Percentiles rank a stretch among this genome's conserved stretches.
phyloP scores from a whole-genome alignment of 1,140 invertebrate genomes.

The Epicauta chinensis region DNA sequence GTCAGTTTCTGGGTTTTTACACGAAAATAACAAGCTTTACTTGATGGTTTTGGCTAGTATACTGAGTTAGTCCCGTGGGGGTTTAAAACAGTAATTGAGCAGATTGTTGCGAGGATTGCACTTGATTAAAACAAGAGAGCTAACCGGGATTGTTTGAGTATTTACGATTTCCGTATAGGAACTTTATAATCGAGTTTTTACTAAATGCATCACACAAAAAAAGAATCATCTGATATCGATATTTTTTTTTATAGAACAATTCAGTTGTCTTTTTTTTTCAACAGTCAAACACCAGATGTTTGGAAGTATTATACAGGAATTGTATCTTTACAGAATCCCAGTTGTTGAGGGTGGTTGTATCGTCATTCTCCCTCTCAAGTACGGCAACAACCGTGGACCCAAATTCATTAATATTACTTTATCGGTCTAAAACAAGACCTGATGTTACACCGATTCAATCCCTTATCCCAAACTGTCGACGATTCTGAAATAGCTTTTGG shows the following conservation, averaged over 20 bases:
- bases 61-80: slow-evolving; percentile 10
- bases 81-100: slow-evolving; percentile 29
- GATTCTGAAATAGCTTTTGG: too few species aligned
- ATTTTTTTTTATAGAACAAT: too few species aligned
- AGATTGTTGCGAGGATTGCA: slow-evolving; percentile 30
- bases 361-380: slow-evolving; percentile 3
- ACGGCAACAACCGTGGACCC: slow-evolving; percentile 9
- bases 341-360: neutral
- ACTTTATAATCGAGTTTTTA: too few species aligned
- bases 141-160: slow-evolving; percentile 2
- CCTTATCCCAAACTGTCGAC: too few species aligned
- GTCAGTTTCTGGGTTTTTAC: slow-evolving; percentile 4
- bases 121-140: slow-evolving; percentile 31
- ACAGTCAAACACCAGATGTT: slow-evolving; percentile 12
- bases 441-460: slow-evolving; percentile 11
- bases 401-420: slow-evolving; percentile 17
- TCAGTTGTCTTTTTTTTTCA: slow-evolving; percentile 4
- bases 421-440: slow-evolving; percentile 10
- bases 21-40: slow-evolving; percentile 4
- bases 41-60: slow-evolving; percentile 12
- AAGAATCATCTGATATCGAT: too few species aligned
- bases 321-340: slow-evolving; percentile 9
- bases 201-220: too few species aligned
- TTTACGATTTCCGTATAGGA: neutral
- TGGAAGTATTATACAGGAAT: slow-evolving; percentile 5